These are phyloP conservation scores for Candidula unifasciata DNA, from an alignment of 2,888 invertebrate genomes.

Conservation along the genomic window DNA sequence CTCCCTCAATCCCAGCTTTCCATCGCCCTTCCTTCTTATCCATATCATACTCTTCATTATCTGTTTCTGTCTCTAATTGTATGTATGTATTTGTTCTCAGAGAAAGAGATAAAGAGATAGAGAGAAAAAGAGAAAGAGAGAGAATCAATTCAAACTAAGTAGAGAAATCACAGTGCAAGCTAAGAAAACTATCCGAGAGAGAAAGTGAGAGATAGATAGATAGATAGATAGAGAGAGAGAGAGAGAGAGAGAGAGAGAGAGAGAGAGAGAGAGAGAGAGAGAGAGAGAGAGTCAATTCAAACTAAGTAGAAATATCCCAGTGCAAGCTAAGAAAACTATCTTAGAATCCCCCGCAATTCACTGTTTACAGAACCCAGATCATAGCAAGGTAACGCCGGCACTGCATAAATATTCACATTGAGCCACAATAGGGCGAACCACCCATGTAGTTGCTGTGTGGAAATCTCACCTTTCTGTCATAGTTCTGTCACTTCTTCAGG, in stretches of 20 bases:
- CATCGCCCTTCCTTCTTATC: neutral
- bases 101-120: neutral
- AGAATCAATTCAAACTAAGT: neutral
- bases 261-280: constrained; percentile 34
- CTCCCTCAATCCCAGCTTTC: constrained; percentile 32
- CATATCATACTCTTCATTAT: neutral
- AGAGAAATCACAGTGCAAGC: neutral
- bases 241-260: constrained; percentile 4
- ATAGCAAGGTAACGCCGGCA: constrained; percentile 6
- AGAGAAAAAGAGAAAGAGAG: neutral
- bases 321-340: constrained; percentile 16
- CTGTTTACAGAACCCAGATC: constrained; percentile 11
- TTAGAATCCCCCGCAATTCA: neutral
- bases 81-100: neutral
- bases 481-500: neutral
- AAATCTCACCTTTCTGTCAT: constrained; percentile 9
- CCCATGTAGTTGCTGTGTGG: neutral
- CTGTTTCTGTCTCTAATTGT: constrained; percentile 16
- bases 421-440: neutral
- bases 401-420: neutral
- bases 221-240: neutral
- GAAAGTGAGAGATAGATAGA: neutral
- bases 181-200: neutral
- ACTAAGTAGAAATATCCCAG: constrained; percentile 16
- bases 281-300: constrained; percentile 1